Evolutionary conservation across 2,888 invertebrate genomes (phyloP), one percentile per base, ranked within the genome.

Genomic region (Dichetophora obliterata): DNA sequence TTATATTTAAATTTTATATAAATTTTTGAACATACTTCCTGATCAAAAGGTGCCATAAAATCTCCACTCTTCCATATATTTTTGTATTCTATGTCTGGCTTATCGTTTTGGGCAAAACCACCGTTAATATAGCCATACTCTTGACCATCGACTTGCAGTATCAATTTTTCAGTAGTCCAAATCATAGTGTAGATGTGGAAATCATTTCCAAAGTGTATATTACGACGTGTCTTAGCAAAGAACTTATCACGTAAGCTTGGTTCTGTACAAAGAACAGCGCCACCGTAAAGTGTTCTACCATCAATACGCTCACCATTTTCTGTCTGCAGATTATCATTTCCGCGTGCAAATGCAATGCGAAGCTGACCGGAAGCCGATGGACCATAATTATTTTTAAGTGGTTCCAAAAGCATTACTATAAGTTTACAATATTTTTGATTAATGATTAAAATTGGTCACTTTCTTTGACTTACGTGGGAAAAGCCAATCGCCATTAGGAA

Each of bases 401-500:
- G 94, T 83, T 94, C 92, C 83, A 95, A 84, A 78, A 90, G 91
- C 6, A 95, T 88, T 84, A 92, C 94, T 94, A 82, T 2, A 87
- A 85, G 66, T 43, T 8, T 8, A 16, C 11, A 31, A 31, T 27
- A 16, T 1, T 24, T 54, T 54, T 3, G 11, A 22, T 54, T 22
- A 54, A 22, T 2, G 1, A 11, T 54, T 9, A 1, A 22, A 22
- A 22, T 4, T 5, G 19, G 19, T 1, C 19, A 22, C 16, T 54
- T 9, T 22, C 9, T 54, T 19, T 19, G 5, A 82, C 84, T 90
- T 90, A 95, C 95, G 91, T 79, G 95, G 95, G 86, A 93, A 92
- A 22, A 95, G 89, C 95, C 95, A 95, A 84, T 95, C 94, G 6
- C 95, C 95, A 78, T 90, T 91, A 0, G 95, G 95, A 48, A 95